Conservation (phyloP, 2,797 vertebrate genomes). For the Myripristis murdjan region DNA sequence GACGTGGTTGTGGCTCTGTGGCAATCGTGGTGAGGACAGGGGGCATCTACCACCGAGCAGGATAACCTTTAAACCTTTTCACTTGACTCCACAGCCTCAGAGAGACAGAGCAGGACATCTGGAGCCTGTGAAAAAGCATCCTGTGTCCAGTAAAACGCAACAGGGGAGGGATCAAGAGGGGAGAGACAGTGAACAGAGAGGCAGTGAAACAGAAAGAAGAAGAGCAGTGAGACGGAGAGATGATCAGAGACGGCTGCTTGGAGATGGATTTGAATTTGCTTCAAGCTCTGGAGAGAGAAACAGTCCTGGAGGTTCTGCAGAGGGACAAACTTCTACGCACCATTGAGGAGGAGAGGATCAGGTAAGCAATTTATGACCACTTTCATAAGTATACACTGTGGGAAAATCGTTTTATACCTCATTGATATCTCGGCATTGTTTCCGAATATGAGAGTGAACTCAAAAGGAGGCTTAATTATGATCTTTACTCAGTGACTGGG, state of each 20-base stretch:
- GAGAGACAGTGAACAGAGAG: slow-evolving; percentile 13
- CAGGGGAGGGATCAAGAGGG: slow-evolving; percentile 32
- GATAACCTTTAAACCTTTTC: slow-evolving; percentile 22
- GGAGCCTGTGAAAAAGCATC: not conserved
- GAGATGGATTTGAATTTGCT: slow-evolving; percentile 87
- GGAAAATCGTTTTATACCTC: too few relatives aligned
- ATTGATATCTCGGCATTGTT: too few relatives aligned
- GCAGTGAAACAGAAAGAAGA: slow-evolving; percentile 26
- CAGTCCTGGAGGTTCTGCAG: slow-evolving; percentile 90
- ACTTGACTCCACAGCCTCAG: slow-evolving; percentile 31
- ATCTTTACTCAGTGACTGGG: too few relatives aligned
- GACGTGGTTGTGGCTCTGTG: slow-evolving; percentile 14
- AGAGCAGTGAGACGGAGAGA: slow-evolving; percentile 22
- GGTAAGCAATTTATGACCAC: slow-evolving; percentile 75
- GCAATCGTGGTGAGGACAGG: slow-evolving; percentile 21
- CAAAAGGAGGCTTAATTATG: too few relatives aligned
- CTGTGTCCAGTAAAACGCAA: not conserved
- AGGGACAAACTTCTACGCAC: slow-evolving; percentile 89
- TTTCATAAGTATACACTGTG: not conserved
- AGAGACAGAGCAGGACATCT: slow-evolving; percentile 27
- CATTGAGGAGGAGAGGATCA: slow-evolving; percentile 90
- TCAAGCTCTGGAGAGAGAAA: slow-evolving; percentile 87
- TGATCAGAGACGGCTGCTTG: slow-evolving; percentile 4
- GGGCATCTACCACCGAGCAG: not conserved
- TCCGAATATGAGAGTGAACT: too few relatives aligned